A percentile compares a stretch with the other conserved stretches of the same genome.
Evolutionary conservation across 2,888 invertebrate species (phyloP).

Genomic region (Amiota communis): DNA sequence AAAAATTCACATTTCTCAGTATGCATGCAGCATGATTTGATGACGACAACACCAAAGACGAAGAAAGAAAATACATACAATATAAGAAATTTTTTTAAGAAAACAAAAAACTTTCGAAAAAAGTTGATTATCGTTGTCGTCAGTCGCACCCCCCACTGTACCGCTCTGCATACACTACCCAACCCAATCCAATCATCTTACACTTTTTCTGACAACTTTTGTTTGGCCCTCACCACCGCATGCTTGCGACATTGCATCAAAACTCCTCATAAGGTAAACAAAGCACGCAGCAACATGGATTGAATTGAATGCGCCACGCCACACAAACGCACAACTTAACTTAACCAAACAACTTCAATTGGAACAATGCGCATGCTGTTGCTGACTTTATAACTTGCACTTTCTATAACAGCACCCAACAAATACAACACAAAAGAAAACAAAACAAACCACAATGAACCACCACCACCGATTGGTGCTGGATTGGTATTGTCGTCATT

Average conservation of each 20-base stretch:
- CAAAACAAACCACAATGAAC: too few relatives aligned
- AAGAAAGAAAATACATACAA: neutral
- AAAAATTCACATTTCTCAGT: neutral
- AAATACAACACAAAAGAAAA: neutral
- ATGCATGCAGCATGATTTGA: too few relatives aligned
- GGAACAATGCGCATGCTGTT: slow-evolving; percentile 14
- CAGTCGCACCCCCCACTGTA: neutral
- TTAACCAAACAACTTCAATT: neutral
- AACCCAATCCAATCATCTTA: slow-evolving; percentile 11
- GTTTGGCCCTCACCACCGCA: too few relatives aligned
- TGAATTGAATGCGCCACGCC: slow-evolving; percentile 44
- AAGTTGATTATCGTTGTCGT: slow-evolving; percentile 7
- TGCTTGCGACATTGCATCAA: too few relatives aligned
- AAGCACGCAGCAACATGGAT: slow-evolving; percentile 51
- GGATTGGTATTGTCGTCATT: too few relatives aligned
- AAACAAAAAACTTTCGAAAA: slow-evolving; percentile 25
- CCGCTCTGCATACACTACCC: slow-evolving; percentile 17
- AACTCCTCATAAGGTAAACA: slow-evolving; percentile 57
- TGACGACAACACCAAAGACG: too few relatives aligned
- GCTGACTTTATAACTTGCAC: slow-evolving; percentile 51
- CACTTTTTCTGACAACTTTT: too few relatives aligned
- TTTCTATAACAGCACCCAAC: slow-evolving; percentile 46
- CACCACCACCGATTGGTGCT: too few relatives aligned
- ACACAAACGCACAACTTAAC: neutral
- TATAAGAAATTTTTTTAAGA: slow-evolving; percentile 17